Conservation (phyloP, 2,888 invertebrate species). For the Crossocerus cetratus region DNA sequence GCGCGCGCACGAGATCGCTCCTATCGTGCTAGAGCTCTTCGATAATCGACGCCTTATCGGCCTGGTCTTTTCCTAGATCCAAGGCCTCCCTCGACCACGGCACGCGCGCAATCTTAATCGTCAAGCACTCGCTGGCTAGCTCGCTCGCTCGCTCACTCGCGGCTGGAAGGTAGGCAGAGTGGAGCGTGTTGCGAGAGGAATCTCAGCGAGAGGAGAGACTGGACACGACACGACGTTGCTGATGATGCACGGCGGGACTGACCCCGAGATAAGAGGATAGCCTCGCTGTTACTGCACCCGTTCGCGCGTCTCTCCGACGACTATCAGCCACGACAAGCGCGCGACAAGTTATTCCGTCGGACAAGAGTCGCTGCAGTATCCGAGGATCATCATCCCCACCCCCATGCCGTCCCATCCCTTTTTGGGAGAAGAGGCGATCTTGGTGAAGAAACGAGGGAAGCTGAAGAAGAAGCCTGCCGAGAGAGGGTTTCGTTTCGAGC, state of each 20-base stretch:
- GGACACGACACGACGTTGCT: background rate
- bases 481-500: slow-evolving; percentile 39
- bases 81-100: slow-evolving; percentile 13
- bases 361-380: slow-evolving; percentile 18
- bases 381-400: slow-evolving; percentile 44
- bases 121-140: background rate
- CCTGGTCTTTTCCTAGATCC: slow-evolving; percentile 34
- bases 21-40: slow-evolving; percentile 25
- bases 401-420: slow-evolving; percentile 23
- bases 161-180: no score
- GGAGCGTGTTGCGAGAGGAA: background rate
- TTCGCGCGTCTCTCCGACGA: slow-evolving; percentile 51
- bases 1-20: slow-evolving; percentile 3
- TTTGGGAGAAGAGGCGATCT: background rate
- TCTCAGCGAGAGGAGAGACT: background rate
- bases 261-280: slow-evolving; percentile 49
- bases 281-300: slow-evolving; percentile 31
- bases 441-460: background rate
- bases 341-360: slow-evolving; percentile 27
- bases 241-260: slow-evolving; percentile 30
- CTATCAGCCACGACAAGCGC: slow-evolving; percentile 50
- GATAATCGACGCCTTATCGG: slow-evolving; percentile 29
- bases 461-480: slow-evolving; percentile 32
- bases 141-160: no score
- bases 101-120: slow-evolving; percentile 43